These are phyloP conservation scores for Helogale parvula DNA, from an alignment of 2,113 vertebrate species.

Conservation along the genomic window DNA sequence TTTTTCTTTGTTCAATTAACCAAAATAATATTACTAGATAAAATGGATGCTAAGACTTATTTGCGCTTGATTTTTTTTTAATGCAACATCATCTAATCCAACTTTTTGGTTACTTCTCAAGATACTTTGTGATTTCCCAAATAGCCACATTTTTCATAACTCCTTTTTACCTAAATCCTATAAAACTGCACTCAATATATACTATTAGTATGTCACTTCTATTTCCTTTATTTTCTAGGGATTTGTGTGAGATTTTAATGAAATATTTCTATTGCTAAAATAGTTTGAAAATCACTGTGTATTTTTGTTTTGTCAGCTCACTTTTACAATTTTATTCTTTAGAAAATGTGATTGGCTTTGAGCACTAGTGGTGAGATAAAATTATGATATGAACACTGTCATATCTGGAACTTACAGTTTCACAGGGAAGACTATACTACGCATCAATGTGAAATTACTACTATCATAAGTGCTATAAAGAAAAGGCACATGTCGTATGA, in stretches of 20 bases:
- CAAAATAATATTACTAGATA: slow-evolving; percentile 4
- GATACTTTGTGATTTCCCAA: background rate
- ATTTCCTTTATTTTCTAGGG: background rate
- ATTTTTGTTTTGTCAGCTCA: background rate
- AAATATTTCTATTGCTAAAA: background rate
- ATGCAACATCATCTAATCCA: background rate
- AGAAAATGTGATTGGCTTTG: background rate
- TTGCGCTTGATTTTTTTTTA: background rate
- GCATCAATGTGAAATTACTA: background rate
- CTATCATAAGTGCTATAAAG: background rate
- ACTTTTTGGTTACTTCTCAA: background rate
- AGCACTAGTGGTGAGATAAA: background rate
- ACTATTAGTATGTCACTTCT: background rate
- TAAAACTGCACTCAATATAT: background rate
- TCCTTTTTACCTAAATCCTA: background rate
- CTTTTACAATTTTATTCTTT: background rate
- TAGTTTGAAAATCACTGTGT: background rate
- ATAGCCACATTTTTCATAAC: background rate
- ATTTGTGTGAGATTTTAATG: background rate
- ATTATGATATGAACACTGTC: background rate
- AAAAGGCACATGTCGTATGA: background rate
- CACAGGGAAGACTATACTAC: background rate
- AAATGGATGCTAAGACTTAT: background rate
- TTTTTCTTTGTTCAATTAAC: slow-evolving; percentile 2
- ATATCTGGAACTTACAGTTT: background rate